Base-by-base conservation (phyloP, 2,113 vertebrate species). In the Hemiprocne comata region DNA sequence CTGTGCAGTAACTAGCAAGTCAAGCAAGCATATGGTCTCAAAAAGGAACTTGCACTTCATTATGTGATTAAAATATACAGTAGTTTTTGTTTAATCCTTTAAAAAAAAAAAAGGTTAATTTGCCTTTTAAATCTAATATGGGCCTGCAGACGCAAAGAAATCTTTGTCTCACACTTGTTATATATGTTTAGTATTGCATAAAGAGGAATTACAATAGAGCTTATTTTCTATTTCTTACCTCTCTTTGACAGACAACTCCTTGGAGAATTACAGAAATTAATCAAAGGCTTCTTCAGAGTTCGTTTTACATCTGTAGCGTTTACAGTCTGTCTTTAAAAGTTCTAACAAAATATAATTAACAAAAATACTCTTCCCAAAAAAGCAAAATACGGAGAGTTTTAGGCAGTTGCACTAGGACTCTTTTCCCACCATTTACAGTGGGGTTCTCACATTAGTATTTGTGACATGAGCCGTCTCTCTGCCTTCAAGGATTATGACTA, bases 21-120 rank as follows among this genome's bases (percentile, higher is more conserved):
- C 50, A 85, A 93, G 72, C 50, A 85, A 93, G 72, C 94, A 90
- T 91, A 89, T 73, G 94, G 89, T 95, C 93, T 93, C 80, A 90
- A 90, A 78, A 21, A 25, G 36, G 76, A 91, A 38, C 53, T 74
- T 82, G 25, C 50, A 36, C 57, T 92, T 92, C 42, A 26, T 72
- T 87, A 53, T 85, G 51, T 44, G 66, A 76, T 55, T 58, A 91
- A 89, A 94, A 95, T 93, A 78, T 62, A 66, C 33, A 28, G 50
- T 61, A 72, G 66, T 78, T 94, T 95, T 91, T 90, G 58, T 89
- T 89, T 87, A 90, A 91, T 92, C n/a, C 44, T 88, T 92, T 66
- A 24, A 46, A 33, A 13, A 84, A 66, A 50, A 38, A 57, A 54
- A 20, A 46, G 70, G 42, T 69, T 83, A 57, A 44, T 88, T 95